Evolutionary conservation across 2,888 invertebrate genomes (phyloP).

Genomic region (Heliconius erato): DNA sequence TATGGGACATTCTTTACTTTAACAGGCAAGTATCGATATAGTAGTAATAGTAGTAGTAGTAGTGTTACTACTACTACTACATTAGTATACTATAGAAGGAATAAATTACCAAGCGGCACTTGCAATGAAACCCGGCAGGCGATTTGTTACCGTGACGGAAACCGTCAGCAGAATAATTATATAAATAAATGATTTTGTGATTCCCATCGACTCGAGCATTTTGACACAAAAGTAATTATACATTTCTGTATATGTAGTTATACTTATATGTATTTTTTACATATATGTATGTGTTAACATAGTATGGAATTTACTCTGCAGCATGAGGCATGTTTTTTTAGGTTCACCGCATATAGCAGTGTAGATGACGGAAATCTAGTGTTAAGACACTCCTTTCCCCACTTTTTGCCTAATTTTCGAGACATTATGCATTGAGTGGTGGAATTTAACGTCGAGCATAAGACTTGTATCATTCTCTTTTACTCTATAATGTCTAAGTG

Average conservation of each 20-base stretch:
- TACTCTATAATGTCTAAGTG: background rate
- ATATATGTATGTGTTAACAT: background rate
- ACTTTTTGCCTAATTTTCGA: too few species aligned
- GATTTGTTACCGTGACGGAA: conserved; percentile 37
- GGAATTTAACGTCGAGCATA: background rate
- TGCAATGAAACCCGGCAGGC: conserved; percentile 35
- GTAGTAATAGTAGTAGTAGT: background rate
- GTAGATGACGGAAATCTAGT: too few species aligned
- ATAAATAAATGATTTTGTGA: conserved; percentile 41
- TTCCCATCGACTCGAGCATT: conserved; percentile 37
- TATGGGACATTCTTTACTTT: too few species aligned
- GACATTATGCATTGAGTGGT: background rate
- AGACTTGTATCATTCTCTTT: too few species aligned
- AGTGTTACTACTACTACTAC: background rate
- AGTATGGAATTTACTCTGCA: background rate
- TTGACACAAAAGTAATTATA: conserved; percentile 41
- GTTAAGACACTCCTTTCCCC: too few species aligned
- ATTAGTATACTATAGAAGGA: conserved; percentile 25
- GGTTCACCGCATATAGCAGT: too few species aligned
- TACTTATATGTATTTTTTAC: background rate
- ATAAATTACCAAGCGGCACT: conserved; percentile 33
- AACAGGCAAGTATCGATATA: background rate
- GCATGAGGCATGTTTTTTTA: too few species aligned
- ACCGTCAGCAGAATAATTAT: conserved; percentile 45
- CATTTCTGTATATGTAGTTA: conserved; percentile 25